Evolutionary conservation across 2,113 vertebrate genomes (phyloP).

Genomic region (Rhinoderma darwinii): DNA sequence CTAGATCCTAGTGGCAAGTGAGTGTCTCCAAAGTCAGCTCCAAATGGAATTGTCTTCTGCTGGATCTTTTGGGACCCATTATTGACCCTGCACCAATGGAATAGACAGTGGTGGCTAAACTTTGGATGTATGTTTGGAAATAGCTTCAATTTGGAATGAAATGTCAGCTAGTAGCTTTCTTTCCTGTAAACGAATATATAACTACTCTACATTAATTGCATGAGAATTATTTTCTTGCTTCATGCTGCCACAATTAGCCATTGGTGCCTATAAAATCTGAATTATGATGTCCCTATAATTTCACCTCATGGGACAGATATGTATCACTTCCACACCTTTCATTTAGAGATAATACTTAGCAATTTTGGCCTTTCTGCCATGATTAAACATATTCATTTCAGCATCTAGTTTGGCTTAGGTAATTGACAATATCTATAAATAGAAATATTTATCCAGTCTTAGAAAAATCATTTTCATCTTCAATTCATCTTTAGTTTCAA

Average conservation of each 20-base stretch:
- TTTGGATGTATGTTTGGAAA: too few relatives aligned
- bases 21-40: too few relatives aligned
- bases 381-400: neutral
- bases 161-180: too few relatives aligned
- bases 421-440: constrained; percentile 13
- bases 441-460: constrained; percentile 11
- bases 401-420: neutral
- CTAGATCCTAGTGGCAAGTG: too few relatives aligned
- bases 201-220: neutral
- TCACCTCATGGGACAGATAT: neutral
- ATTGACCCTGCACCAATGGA: too few relatives aligned
- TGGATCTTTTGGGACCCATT: too few relatives aligned
- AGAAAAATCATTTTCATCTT: neutral
- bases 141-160: too few relatives aligned
- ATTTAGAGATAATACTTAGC: neutral
- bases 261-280: neutral
- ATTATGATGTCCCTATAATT: neutral
- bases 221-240: neutral
- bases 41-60: too few relatives aligned
- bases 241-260: neutral
- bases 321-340: neutral
- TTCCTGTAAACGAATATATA: too few relatives aligned
- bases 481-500: neutral
- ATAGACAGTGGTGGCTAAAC: too few relatives aligned
- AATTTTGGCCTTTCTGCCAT: neutral